These are phyloP conservation scores for Sesamia nonagrioides DNA, from an alignment of 1,140 invertebrate species.

Conservation along the genomic window DNA sequence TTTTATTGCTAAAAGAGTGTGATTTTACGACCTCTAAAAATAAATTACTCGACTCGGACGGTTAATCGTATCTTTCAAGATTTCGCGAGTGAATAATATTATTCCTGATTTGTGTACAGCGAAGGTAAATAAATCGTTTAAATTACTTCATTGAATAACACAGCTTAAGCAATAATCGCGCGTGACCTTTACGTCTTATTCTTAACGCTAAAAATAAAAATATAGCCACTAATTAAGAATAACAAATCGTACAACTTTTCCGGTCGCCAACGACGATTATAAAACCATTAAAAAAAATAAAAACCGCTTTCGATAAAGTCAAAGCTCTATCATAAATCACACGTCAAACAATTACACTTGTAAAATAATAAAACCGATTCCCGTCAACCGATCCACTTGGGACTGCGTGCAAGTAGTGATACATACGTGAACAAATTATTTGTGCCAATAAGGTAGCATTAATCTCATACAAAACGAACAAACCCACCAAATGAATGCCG, in stretches of 20 bases:
- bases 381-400: conserved; percentile 38
- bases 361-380: conserved; percentile 59
- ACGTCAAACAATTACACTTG: conserved; percentile 53
- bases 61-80: conserved; percentile 76
- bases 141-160: conserved; percentile 53
- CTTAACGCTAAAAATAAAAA: conserved; percentile 31
- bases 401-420: conserved; percentile 29
- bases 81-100: conserved; percentile 79
- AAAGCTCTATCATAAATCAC: conserved; percentile 59
- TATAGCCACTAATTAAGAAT: conserved; percentile 43
- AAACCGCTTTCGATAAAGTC: conserved; percentile 33
- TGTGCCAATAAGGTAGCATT: conserved; percentile 53
- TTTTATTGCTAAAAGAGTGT: conserved; percentile 85
- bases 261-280: conserved; percentile 58
- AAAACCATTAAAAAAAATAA: conserved; percentile 52
- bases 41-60: conserved; percentile 81
- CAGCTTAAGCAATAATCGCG: conserved; percentile 54
- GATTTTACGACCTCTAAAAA: conserved; percentile 86
- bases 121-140: conserved; percentile 74
- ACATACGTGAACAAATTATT: conserved; percentile 50
- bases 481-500: conserved; percentile 50
- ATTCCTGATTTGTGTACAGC: conserved; percentile 72
- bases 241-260: conserved; percentile 44
- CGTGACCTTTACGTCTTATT: conserved; percentile 24
- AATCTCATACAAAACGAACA: conserved; percentile 50